Evolutionary conservation across 2,113 vertebrate species (phyloP).

Genomic region (Phyllopteryx taeniolatus): DNA sequence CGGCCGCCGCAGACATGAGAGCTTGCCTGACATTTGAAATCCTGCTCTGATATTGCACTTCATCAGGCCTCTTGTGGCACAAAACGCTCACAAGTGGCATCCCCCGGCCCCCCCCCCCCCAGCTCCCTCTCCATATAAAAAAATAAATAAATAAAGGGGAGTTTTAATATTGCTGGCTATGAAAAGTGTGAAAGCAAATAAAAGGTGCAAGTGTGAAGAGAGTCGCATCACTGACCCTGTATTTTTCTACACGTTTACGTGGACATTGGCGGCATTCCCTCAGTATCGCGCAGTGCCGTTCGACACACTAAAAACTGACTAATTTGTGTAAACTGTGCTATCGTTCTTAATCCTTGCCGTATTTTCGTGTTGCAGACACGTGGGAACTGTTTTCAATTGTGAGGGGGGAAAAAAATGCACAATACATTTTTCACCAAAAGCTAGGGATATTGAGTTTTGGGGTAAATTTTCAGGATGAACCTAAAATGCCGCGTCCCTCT

Average conservation of each 20-base stretch:
- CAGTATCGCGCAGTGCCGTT: not conserved
- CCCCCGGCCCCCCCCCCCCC: slow-evolving; percentile 4
- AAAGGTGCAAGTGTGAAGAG: slow-evolving; percentile 33
- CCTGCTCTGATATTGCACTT: slow-evolving; percentile 35
- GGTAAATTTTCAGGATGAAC: too few species aligned
- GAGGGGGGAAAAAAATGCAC: too few species aligned
- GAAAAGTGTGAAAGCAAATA: slow-evolving; percentile 35
- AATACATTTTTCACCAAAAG: too few species aligned
- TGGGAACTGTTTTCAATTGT: too few species aligned
- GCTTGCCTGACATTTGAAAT: slow-evolving; percentile 48
- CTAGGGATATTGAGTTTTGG: too few species aligned
- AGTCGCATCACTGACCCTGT: slow-evolving; percentile 12
- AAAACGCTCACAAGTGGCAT: slow-evolving; percentile 33
- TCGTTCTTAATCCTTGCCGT: too few species aligned
- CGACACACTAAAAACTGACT: not conserved
- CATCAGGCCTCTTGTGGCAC: slow-evolving; percentile 22
- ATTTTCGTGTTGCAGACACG: too few species aligned
- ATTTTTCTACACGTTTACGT: not conserved
- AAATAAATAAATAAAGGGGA: slow-evolving; percentile 41
- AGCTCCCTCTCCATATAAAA: too few species aligned
- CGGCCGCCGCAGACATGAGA: slow-evolving; percentile 29
- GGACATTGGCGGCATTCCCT: not conserved
- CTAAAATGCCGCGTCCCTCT: too few species aligned
- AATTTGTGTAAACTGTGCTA: too few species aligned
- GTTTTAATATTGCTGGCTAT: slow-evolving; percentile 41